Evolutionary conservation across 2,797 vertebrate species (phyloP).

Genomic region (Etheostoma nigrum): DNA sequence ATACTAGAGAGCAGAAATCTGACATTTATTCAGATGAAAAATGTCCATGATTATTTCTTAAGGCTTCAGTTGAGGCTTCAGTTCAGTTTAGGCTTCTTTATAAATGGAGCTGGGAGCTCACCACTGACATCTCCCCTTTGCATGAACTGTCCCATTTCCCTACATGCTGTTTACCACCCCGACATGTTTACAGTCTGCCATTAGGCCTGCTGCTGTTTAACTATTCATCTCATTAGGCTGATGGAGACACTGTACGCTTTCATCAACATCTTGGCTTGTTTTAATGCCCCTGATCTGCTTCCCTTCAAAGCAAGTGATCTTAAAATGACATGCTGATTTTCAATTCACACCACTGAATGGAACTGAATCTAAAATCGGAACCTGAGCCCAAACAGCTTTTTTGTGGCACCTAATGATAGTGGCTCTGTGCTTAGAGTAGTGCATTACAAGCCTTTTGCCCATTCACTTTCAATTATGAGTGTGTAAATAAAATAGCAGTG

Average conservation of each 20-base stretch:
- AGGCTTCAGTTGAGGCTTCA: conserved; percentile 26
- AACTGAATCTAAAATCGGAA: conserved; percentile 23
- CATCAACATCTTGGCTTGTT: conserved; percentile 55
- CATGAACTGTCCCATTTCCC: conserved; percentile 45
- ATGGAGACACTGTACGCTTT: conserved; percentile 47
- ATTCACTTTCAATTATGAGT: conserved; percentile 11
- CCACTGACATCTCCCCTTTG: conserved; percentile 31
- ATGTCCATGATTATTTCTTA: conserved; percentile 23
- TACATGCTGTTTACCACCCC: conserved; percentile 48
- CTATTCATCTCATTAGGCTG: conserved; percentile 59
- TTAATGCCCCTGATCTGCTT: conserved; percentile 32
- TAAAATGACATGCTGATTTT: conserved; percentile 47
- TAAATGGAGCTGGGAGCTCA: conserved; percentile 14
- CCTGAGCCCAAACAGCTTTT: conserved; percentile 4
- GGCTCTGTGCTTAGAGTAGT: conserved; percentile 21
- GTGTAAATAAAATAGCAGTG: conserved; percentile 27
- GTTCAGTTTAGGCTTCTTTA: conserved; percentile 32
- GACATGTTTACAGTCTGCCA: conserved; percentile 59
- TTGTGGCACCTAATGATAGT: conserved; percentile 2
- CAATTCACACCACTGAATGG: conserved; percentile 18
- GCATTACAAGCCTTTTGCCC: not conserved
- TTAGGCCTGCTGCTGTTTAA: conserved; percentile 54
- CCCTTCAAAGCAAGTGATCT: conserved; percentile 12
- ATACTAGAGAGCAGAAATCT: conserved; percentile 18
- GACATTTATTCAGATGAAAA: conserved; percentile 38